Percentiles rank a stretch among this genome's conserved stretches.
Conservation (phyloP, 2,113 vertebrate species). For the Dromiciops gliroides region DNA sequence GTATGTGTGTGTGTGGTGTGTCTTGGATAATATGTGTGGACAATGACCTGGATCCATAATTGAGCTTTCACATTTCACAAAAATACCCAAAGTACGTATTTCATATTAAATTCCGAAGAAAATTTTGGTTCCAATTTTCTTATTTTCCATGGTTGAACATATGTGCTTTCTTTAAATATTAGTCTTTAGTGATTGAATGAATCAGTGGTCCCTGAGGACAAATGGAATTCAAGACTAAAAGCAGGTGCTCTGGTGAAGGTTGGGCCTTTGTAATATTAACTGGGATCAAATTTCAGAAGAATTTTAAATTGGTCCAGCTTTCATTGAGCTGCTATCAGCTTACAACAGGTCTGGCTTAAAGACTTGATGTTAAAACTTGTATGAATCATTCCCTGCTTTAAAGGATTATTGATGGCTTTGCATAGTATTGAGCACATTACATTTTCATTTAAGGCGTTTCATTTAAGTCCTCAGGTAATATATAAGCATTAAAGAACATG, state of each 20-base stretch:
- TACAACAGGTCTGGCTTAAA: neutral
- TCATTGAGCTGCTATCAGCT: neutral
- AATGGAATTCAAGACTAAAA: slow-evolving; percentile 3
- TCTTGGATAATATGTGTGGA: neutral
- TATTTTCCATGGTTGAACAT: neutral
- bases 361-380: slow-evolving; percentile 1
- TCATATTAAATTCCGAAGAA: neutral
- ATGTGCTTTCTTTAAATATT: neutral
- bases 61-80: neutral
- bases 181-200: slow-evolving; percentile 41
- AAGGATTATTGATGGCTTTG: neutral
- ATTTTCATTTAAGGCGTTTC: slow-evolving; percentile 36
- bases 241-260: neutral
- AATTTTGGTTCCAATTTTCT: neutral
- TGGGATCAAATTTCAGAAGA: slow-evolving; percentile 57
- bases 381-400: neutral
- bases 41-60: neutral
- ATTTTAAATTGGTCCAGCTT: slow-evolving; percentile 18
- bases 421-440: neutral
- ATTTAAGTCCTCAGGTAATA: neutral
- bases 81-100: neutral
- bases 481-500: neutral
- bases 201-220: slow-evolving; percentile 43
- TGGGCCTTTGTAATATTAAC: slow-evolving; percentile 49
- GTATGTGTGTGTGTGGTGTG: no score